phyloP scores from a whole-genome alignment of 2,113 vertebrate species.

The Trogon melanurus region DNA sequence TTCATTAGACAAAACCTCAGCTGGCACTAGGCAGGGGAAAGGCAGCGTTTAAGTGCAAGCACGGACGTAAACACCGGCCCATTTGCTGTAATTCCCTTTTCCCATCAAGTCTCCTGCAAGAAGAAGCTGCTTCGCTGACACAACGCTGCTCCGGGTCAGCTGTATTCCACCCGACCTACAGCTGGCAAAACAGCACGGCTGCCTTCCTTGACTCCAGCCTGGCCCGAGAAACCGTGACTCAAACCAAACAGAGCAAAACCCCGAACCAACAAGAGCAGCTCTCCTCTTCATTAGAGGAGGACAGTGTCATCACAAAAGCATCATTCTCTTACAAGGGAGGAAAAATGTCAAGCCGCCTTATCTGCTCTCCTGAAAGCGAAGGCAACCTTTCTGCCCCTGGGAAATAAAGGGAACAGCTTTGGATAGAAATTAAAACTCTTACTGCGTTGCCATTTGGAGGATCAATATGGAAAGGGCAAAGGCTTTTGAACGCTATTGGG shows the following conservation, averaged over 20 bases:
- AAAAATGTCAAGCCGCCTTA: neutral
- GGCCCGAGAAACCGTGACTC: neutral
- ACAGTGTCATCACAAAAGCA: neutral
- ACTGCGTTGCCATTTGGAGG: conserved; percentile 23
- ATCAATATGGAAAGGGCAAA: conserved; percentile 31
- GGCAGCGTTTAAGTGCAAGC: neutral
- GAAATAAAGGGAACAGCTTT: neutral
- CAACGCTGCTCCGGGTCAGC: neutral
- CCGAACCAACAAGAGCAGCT: neutral
- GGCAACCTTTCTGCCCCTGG: neutral
- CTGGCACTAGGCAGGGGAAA: neutral
- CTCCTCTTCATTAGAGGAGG: neutral
- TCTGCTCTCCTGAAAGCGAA: neutral
- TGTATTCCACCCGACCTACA: rapidly evolving
- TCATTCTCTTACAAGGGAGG: neutral
- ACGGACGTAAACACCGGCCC: neutral
- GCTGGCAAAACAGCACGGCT: neutral
- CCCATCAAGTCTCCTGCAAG: neutral
- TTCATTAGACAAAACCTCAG: neutral
- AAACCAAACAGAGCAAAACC: neutral
- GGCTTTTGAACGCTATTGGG: neutral
- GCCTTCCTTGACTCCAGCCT: neutral
- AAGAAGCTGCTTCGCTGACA: neutral
- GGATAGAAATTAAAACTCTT: conserved; percentile 23
- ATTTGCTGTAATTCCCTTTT: neutral